phyloP scores from a whole-genome alignment of 2,113 vertebrate genomes.

The Pithys albifrons region DNA sequence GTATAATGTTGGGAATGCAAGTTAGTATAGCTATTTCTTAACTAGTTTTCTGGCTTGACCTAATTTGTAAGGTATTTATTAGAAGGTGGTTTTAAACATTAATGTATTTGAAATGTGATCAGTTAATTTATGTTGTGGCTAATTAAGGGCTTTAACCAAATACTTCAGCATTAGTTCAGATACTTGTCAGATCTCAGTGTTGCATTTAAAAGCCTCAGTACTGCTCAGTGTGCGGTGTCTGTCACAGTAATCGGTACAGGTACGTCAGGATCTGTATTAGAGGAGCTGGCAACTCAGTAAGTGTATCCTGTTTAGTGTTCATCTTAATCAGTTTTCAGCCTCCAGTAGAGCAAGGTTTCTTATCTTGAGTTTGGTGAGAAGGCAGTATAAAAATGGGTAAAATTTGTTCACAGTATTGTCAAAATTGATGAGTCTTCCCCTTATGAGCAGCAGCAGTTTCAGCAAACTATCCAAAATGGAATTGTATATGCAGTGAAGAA shows the following conservation, averaged over 20 bases:
- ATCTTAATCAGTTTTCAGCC: not conserved
- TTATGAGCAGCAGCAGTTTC: not conserved
- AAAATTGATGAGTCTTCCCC: not conserved
- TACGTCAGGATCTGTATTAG: not conserved
- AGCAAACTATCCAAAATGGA: not conserved
- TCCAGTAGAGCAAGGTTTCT: not conserved
- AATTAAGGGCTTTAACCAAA: not conserved
- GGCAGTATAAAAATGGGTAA: not conserved
- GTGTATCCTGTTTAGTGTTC: not conserved
- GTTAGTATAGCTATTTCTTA: not conserved
- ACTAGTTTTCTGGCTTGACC: not conserved
- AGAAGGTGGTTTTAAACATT: not conserved
- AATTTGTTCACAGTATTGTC: not conserved
- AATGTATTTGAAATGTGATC: not conserved
- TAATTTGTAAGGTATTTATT: not conserved
- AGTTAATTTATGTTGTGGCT: not conserved
- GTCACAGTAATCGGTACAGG: rapidly evolving
- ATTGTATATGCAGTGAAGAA: not conserved
- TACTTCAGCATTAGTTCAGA: not conserved
- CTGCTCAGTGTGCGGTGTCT: not conserved
- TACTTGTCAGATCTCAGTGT: not conserved
- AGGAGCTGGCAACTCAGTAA: not conserved
- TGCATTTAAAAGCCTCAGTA: not conserved
- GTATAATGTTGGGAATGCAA: not conserved
- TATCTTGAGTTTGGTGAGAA: not conserved